Evolutionary conservation across 2,113 vertebrate species (phyloP).

Genomic region (Chlorocebus sabaeus): DNA sequence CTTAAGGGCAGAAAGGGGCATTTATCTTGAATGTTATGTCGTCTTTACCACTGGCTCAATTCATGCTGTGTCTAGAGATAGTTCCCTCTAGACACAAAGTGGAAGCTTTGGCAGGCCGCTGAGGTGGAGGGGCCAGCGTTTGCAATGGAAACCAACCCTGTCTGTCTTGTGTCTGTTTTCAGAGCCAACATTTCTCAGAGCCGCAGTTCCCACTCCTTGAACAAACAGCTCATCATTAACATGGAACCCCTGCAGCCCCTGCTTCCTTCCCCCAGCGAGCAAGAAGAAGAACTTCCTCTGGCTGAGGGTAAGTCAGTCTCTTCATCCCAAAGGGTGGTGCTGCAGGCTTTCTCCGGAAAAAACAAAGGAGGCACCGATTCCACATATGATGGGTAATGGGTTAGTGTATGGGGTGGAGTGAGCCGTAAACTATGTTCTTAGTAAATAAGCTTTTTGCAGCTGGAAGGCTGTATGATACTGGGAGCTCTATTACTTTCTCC

Average conservation of each 20-base stretch:
- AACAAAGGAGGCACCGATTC: not conserved
- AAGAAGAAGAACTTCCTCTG: slow-evolving; percentile 84
- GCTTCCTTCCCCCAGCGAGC: slow-evolving; percentile 90
- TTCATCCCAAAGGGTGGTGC: not conserved
- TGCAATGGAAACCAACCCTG: not conserved
- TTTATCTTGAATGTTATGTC: not conserved
- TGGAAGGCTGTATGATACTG: not conserved
- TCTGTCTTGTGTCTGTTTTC: slow-evolving; percentile 67
- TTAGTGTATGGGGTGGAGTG: not conserved
- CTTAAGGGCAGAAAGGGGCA: not conserved
- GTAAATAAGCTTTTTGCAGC: not conserved
- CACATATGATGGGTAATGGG: not conserved
- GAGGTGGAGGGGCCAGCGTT: not conserved
- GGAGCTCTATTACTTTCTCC: not conserved
- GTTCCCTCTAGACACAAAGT: not conserved
- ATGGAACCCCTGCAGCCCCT: slow-evolving; percentile 95
- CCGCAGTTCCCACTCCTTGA: slow-evolving; percentile 93
- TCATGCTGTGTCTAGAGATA: not conserved
- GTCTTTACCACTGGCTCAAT: not conserved
- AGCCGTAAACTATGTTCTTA: not conserved
- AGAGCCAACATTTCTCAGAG: slow-evolving; percentile 94
- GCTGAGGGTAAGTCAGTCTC: slow-evolving; percentile 85
- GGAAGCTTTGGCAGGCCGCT: not conserved
- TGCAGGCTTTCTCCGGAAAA: not conserved
- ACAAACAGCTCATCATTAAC: slow-evolving; percentile 98